Percentiles rank a stretch among this genome's conserved stretches.
Evolutionary conservation across 2,113 vertebrate species (phyloP).

Genomic region (Mustelus asterias): DNA sequence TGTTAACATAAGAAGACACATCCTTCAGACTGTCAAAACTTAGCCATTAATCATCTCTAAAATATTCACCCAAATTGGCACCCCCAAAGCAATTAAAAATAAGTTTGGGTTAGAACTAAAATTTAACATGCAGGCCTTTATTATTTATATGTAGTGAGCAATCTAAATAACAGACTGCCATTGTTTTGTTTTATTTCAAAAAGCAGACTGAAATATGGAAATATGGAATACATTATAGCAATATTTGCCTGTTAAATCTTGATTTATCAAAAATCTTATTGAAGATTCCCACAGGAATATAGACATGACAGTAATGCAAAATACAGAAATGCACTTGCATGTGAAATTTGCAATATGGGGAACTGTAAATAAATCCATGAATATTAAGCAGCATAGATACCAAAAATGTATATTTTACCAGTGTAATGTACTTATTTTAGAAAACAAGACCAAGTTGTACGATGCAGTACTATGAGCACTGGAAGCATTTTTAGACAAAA

Average conservation of each 20-base stretch:
- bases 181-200: conserved; percentile 28
- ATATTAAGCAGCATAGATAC: conserved; percentile 51
- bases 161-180: conserved; percentile 22
- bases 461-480: conserved; percentile 59
- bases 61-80: conserved; percentile 1
- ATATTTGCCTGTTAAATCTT: conserved; percentile 49
- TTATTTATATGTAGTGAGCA: neutral
- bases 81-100: conserved; percentile 33
- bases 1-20: conserved; percentile 13
- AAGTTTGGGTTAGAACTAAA: conserved; percentile 10
- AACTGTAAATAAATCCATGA: conserved; percentile 56
- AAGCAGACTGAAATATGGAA: conserved; percentile 43
- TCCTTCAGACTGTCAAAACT: conserved; percentile 32
- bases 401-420: conserved; percentile 51
- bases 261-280: conserved; percentile 47
- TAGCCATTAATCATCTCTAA: conserved; percentile 27
- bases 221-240: conserved; percentile 46
- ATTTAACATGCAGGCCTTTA: conserved; percentile 27
- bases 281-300: conserved; percentile 51
- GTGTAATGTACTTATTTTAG: conserved; percentile 47
- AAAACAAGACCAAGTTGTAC: conserved; percentile 54
- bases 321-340: conserved; percentile 45
- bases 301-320: conserved; percentile 47
- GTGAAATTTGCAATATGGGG: conserved; percentile 45
- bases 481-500: conserved; percentile 39